Conservation (phyloP, 2,113 vertebrate genomes). For the Orthonyx spaldingii region DNA sequence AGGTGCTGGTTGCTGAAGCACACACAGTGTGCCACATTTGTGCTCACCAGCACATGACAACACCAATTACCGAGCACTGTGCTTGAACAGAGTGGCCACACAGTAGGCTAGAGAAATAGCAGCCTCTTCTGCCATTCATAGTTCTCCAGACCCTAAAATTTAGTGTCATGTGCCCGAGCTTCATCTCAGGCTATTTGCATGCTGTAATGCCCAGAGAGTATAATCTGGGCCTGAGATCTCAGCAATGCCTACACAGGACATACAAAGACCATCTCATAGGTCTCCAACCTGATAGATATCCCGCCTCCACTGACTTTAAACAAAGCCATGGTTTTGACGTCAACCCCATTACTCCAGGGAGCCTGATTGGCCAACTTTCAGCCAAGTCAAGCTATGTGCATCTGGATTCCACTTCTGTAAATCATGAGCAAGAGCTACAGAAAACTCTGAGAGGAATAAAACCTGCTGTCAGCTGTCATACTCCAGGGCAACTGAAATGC, state of each 20-base stretch:
- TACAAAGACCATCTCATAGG: neutral
- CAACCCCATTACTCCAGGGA: neutral
- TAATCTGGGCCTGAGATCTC: neutral
- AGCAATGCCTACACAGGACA: neutral
- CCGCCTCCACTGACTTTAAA: neutral
- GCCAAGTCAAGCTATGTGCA: neutral
- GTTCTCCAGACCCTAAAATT: neutral
- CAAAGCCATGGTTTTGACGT: neutral
- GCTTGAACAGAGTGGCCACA: neutral
- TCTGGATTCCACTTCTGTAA: neutral
- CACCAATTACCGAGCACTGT: neutral
- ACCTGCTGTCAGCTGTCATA: neutral
- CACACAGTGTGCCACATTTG: accelerated
- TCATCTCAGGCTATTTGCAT: neutral
- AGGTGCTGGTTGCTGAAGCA: neutral
- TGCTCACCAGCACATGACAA: accelerated
- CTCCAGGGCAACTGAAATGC: neutral
- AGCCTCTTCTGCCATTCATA: neutral
- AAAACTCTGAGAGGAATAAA: neutral
- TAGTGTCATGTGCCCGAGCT: accelerated
- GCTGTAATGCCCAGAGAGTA: neutral
- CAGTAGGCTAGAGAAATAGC: neutral
- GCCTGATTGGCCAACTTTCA: neutral
- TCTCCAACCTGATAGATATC: accelerated
- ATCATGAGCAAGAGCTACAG: neutral